Base-by-base conservation (phyloP, 2,888 invertebrate genomes). In the Creontiades dilutus region DNA sequence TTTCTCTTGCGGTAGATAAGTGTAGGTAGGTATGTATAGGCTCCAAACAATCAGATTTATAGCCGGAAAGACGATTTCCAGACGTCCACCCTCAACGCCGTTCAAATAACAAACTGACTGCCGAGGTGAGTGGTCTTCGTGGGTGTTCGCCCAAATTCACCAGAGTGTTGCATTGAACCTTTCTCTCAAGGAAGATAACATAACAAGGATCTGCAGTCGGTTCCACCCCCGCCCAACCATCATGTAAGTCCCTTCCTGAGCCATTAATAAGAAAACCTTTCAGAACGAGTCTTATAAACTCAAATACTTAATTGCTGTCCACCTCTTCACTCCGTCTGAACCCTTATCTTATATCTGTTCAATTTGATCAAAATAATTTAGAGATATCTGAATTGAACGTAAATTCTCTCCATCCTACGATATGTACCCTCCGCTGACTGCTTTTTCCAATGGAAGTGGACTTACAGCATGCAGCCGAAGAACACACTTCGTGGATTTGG, bases 191-290 rank as follows among this genome's bases (percentile, higher is more conserved):
- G n/a, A 16, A 57, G 57, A 57, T 16, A 37, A 52, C 14, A 68
- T 68, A 68, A 68, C 68, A 23, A 68, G 68, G 68, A 68, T 68
- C 68, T 27, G 68, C 68, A 23, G 23, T 23, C 68, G 68, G 9
- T 68, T 23, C 68, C 68, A 68, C 68, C 68, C 68, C 68, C 68
- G 23, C 68, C 68, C 23, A 61, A 19, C 7, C 61, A 61, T 12
- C 68, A 23, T 23, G 23, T 68, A 23, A 68, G n/a, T 13, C 68
- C n/a, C 68, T 68, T 68, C 68, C 68, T 27, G 23, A 9, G 68
- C 23, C 68, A 68, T 68, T 68, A 68, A 68, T 68, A 68, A 68
- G 68, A 27, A 68, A 5, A 68, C 3, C 68, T 68, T 23, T 68
- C 68, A 57, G 23, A 68, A 68, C 68, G 27, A 68, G 68, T 23